Evolutionary conservation across 2,113 vertebrate species (phyloP).

Genomic region (Taurulus bubalis): DNA sequence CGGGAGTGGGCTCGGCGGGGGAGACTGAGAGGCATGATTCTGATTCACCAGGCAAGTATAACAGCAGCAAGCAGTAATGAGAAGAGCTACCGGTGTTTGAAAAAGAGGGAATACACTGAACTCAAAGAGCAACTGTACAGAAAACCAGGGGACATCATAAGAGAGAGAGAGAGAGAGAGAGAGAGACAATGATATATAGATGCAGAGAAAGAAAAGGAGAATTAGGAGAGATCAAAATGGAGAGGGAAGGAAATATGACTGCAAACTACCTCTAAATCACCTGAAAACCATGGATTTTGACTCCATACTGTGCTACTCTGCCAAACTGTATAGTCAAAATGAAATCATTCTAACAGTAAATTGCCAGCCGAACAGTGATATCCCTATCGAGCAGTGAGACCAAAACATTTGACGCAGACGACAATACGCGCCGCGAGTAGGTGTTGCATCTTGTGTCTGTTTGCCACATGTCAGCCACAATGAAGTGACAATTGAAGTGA

Average conservation of each 20-base stretch:
- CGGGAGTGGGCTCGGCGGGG: conserved; percentile 68
- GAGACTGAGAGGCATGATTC: conserved; percentile 66
- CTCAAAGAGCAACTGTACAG: conserved; percentile 28
- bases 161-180: neutral
- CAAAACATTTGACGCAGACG: conserved; percentile 34
- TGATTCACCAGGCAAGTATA: conserved; percentile 53
- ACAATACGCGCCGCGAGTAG: conserved; percentile 1
- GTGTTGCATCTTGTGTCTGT: conserved; percentile 3
- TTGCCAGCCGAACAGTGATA: conserved; percentile 40
- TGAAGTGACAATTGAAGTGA: conserved; percentile 15
- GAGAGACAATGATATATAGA: conserved; percentile 8
- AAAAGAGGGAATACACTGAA: conserved; percentile 26
- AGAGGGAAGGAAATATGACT: conserved; percentile 16
- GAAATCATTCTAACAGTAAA: conserved; percentile 36
- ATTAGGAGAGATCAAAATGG: conserved; percentile 29
- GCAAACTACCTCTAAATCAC: conserved; percentile 44
- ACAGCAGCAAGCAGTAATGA: conserved; percentile 45
- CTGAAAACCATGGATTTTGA: conserved; percentile 28
- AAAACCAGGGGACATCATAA: conserved; percentile 2
- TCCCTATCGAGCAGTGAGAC: conserved; percentile 25
- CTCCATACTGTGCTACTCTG: conserved; percentile 20
- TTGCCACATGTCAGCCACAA: conserved; percentile 44
- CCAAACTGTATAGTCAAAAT: conserved; percentile 12
- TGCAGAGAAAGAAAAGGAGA: conserved; percentile 5
- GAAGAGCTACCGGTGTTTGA: conserved; percentile 48